Percentiles rank a stretch among this genome's conserved stretches.
phyloP scores from a whole-genome alignment of 2,888 invertebrate species.

The Neuroscelio doddi region DNA sequence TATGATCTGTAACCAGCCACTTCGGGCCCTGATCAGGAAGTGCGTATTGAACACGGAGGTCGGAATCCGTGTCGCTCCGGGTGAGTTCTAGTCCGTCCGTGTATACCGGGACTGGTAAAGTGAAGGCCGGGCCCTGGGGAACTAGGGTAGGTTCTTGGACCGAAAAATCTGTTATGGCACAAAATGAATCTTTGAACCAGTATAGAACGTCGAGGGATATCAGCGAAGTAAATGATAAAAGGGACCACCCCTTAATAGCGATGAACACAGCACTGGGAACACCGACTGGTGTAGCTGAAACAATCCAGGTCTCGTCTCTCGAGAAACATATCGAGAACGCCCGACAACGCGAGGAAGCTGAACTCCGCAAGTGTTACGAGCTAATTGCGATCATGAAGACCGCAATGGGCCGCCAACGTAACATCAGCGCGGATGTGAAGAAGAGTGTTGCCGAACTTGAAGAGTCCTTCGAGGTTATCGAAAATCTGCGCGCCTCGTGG shows the following conservation, averaged over 20 bases:
- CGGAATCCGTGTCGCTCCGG: constrained; percentile 9
- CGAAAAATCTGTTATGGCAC: no score
- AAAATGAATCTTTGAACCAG: no score
- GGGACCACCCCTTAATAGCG: no score
- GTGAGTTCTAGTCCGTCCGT: constrained; percentile 12
- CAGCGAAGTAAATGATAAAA: no score
- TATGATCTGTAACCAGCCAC: no score
- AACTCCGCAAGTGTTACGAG: not conserved
- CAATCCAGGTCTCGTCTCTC: constrained; percentile 10
- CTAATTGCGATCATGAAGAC: not conserved
- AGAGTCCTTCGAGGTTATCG: not conserved
- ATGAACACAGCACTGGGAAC: no score
- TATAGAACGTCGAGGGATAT: no score
- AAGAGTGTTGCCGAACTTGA: not conserved
- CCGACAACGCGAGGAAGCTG: not conserved
- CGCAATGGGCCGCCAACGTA: not conserved
- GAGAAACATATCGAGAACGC: not conserved
- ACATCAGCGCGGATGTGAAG: not conserved
- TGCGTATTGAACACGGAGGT: constrained; percentile 16
- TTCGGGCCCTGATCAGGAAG: no score
- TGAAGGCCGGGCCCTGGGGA: constrained; percentile 17
- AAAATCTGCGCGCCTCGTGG: not conserved
- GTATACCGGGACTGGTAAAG: no score
- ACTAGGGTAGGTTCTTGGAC: no score
- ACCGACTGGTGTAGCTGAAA: no score